Percentiles rank a stretch among this genome's conserved stretches.
phyloP scores from a whole-genome alignment of 2,113 vertebrate species.

The Chionomys nivalis region DNA sequence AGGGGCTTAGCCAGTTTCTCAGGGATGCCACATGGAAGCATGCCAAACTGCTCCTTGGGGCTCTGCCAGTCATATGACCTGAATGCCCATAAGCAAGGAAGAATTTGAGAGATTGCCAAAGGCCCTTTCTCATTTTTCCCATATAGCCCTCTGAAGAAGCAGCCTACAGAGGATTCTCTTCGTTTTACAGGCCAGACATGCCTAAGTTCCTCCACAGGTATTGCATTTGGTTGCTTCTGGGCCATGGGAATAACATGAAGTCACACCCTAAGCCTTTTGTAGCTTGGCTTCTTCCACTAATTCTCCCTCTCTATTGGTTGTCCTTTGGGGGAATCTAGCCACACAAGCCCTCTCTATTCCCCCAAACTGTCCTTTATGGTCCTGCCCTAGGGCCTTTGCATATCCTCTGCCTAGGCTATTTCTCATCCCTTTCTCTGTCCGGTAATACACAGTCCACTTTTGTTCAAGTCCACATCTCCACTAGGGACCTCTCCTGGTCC shows the following conservation, averaged over 20 bases:
- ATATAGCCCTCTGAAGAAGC: background rate
- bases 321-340: background rate
- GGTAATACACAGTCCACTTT: background rate
- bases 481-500: background rate
- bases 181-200: background rate
- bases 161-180: background rate
- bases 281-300: background rate
- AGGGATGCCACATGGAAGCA: rapidly evolving
- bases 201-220: background rate
- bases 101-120: background rate
- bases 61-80: background rate
- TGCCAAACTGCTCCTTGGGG: too few relatives aligned
- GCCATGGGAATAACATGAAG: background rate
- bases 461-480: background rate
- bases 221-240: background rate
- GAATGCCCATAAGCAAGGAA: background rate
- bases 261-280: background rate
- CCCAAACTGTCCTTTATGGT: rapidly evolving
- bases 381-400: background rate
- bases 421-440: background rate
- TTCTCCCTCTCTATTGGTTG: too few relatives aligned
- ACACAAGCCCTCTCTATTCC: background rate
- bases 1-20: background rate
- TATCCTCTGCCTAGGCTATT: background rate
- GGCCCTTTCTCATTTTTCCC: background rate